Evolutionary conservation across 2,113 vertebrate species (phyloP), one percentile per base, ranked within the genome.

Genomic region (Nesogale talazaci): DNA sequence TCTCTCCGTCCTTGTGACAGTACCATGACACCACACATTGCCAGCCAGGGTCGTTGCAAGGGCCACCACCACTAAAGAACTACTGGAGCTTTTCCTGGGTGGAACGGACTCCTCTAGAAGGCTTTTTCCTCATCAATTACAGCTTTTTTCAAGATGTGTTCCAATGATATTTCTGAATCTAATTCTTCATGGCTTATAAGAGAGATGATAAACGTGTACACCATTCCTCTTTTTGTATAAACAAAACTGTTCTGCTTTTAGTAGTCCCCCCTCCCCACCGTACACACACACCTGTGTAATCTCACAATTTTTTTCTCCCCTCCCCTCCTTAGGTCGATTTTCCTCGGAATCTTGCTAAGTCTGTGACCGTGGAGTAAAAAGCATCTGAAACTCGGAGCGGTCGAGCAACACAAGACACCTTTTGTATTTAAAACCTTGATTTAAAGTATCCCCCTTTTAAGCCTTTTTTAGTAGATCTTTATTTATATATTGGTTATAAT

Each of bases 311-410:
- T 22, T 9, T 74, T 80, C 65, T 79, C 52, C 76, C 93, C 92
- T 74, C 92, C 38, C 96, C 96, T 97, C 57, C 97, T 96, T 97
- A 99, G 99, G 99, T 99, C 97, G 99, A 99, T 98, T 99, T 99
- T 84, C 99, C 99, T 95, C 98, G 99, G 98, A 99, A 99, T 98
- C 98, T 99, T 98, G 99, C 99, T 97, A 99, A 99, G 98, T 99
- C 99, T 11, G 99, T 99, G 95, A 99, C 99, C 17, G 99, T 99
- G 69, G 99, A 99, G 97, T 99, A 98, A 99, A 97, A 56, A 42
- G 25, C 95, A 93, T 80, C 97, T 56, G 94, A 96, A 84, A 96
- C 65, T 83, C 92, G 92, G 91, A 95, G 92, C 70, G 31, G 95
- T 96, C 93, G 83, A 95, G 89, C 88, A 97, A 94, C 86, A 96